A percentile compares a stretch with the other conserved stretches of the same genome.
Conservation (phyloP, 1,140 invertebrate genomes). For the Drosophila lacertosa region DNA sequence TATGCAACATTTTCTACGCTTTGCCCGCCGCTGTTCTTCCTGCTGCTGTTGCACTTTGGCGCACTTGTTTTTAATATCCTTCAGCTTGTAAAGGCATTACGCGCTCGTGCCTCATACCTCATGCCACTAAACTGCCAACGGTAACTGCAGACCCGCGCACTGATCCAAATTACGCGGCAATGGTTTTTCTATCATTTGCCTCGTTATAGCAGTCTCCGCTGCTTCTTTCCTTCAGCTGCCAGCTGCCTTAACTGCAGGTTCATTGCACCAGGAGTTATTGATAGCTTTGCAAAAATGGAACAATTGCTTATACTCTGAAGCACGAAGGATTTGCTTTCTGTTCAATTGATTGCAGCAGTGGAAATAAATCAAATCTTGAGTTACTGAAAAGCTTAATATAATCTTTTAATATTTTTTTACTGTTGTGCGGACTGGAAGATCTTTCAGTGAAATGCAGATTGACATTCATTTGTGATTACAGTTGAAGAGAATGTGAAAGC, state of each 20-base stretch:
- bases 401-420: constrained; percentile 14
- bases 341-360: background rate
- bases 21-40: constrained; percentile 32
- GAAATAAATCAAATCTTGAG: constrained; percentile 14
- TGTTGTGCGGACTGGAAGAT: background rate
- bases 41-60: constrained; percentile 26
- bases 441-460: background rate
- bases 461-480: background rate
- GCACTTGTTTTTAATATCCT: constrained; percentile 81
- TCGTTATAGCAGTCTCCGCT: constrained; percentile 57
- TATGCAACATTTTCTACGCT: constrained; percentile 67
- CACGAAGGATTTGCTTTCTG: constrained; percentile 8
- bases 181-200: constrained; percentile 69
- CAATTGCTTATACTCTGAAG: constrained; percentile 10
- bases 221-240: background rate
- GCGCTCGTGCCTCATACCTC: constrained; percentile 6
- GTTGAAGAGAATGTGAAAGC: background rate
- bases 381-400: constrained; percentile 16
- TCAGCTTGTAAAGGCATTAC: constrained; percentile 79
- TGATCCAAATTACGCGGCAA: constrained; percentile 50
- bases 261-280: constrained; percentile 29
- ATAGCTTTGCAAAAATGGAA: constrained; percentile 21
- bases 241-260: constrained; percentile 2
- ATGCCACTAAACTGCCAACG: background rate
- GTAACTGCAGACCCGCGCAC: constrained; percentile 25